Conservation (phyloP, 2,113 vertebrate species). For the Oceanodroma tethys region DNA sequence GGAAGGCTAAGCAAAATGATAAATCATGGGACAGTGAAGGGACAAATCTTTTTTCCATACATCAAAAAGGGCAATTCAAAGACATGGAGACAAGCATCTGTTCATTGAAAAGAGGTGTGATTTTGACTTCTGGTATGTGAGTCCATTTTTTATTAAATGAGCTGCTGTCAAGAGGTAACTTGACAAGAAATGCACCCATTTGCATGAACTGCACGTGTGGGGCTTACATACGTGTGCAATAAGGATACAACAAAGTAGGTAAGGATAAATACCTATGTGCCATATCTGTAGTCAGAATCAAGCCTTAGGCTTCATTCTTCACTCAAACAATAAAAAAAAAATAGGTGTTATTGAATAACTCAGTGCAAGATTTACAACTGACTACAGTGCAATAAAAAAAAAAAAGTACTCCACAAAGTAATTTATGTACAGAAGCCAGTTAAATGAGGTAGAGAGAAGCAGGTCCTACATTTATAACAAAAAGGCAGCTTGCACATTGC, state of each 20-base stretch:
- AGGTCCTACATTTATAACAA: neutral
- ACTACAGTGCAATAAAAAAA: neutral
- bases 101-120: neutral
- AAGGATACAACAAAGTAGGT: neutral
- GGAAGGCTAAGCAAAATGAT: neutral
- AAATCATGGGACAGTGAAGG: neutral
- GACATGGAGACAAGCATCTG: neutral
- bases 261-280: neutral
- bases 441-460: conserved; percentile 9
- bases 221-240: neutral
- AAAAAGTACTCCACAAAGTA: neutral
- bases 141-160: neutral
- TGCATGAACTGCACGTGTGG: neutral
- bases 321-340: neutral
- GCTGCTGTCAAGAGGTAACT: neutral
- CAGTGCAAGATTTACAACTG: conserved; percentile 33
- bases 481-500: no score
- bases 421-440: conserved; percentile 8
- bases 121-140: neutral
- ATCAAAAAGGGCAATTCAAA: neutral
- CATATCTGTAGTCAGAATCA: conserved; percentile 40
- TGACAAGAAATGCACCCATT: neutral
- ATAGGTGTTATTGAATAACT: conserved; percentile 7
- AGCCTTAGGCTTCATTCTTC: conserved; percentile 36
- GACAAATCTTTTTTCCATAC: neutral